Base-by-base conservation (phyloP, 37 sponge, comb jelly and placozoan species). In the Oscarella lobularis region DNA sequence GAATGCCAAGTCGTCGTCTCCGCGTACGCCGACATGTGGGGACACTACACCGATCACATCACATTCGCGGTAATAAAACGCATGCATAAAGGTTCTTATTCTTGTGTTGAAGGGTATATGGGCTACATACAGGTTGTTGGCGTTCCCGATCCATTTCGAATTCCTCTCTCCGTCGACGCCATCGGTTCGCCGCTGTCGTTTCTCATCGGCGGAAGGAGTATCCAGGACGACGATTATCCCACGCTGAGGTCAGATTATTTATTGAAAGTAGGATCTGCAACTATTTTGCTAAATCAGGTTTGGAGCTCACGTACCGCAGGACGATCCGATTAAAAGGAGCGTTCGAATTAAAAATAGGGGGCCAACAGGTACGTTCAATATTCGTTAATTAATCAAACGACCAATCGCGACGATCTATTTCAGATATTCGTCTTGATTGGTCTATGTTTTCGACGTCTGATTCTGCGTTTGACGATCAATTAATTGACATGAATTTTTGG, bases 341-440 rank as follows among this genome's bases (percentile, higher is more conserved):
- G 60, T 48, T 48, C 20, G 60, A 27, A 48, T 48, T 48, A 27
- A 20, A 20, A 48, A 48, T 20, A 48, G 60, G 20, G 60, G 60
- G 20, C 60, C 60, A 27, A 20, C 20, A 27, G 60, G 60, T 48
- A 20, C 20, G 60, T 48, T 20, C 9, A 48, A 9, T 27, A 27
- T 27, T 48, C 9, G 60, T 27, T 20, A 48, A 48, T 48, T 48
- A 27, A 9, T 27, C 60, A 27, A 20, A 9, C 20, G 60, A 48
- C n/a, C n/a, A n/a, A n/a, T n/a, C n/a, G n/a, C n/a, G n/a, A n/a
- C n/a, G n/a, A n/a, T n/a, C n/a, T n/a, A n/a, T n/a, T n/a, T n/a
- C n/a, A 48, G 60, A 48, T 48, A 48, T 48, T 48, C 60, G 60
- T 48, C 14, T 48, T 48, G 60, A 48, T 20, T 48, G 60, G 60